Conservation (phyloP, 2,888 invertebrate species). For the Girardia tigrina region DNA sequence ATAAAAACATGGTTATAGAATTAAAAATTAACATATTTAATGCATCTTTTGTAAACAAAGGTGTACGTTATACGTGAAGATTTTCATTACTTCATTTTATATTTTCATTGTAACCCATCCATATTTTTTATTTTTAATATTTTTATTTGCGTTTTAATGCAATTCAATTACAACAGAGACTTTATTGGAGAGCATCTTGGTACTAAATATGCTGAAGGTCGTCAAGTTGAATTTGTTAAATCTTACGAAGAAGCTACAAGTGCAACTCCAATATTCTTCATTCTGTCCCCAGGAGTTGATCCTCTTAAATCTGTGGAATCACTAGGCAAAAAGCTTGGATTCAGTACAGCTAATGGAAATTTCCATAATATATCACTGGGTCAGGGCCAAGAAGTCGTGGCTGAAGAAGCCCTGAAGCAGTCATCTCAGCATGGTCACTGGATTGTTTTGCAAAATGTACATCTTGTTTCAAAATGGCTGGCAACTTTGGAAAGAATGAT, state of each 20-base stretch:
- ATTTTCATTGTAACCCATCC: too few relatives aligned
- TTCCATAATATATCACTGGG: slow-evolving; percentile 72
- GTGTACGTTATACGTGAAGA: too few relatives aligned
- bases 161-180: slow-evolving; percentile 57
- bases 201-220: slow-evolving; percentile 69
- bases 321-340: slow-evolving; percentile 68
- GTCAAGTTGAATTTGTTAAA: slow-evolving; percentile 75
- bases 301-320: slow-evolving; percentile 85
- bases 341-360: slow-evolving; percentile 64
- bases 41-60: too few relatives aligned
- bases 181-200: slow-evolving; percentile 90
- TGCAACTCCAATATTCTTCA: slow-evolving; percentile 84
- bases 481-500: slow-evolving; percentile 75
- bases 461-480: slow-evolving; percentile 83
- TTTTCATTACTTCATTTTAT: too few relatives aligned
- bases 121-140: neutral
- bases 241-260: slow-evolving; percentile 85
- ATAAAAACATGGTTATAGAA: too few relatives aligned
- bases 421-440: slow-evolving; percentile 76
- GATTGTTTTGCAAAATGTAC: slow-evolving; percentile 87
- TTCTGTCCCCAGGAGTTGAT: slow-evolving; percentile 85
- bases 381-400: slow-evolving; percentile 35
- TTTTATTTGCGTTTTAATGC: neutral
- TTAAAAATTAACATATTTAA: too few relatives aligned
- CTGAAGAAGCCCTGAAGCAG: slow-evolving; percentile 63